Evolutionary conservation across 2,113 vertebrate species (phyloP), one percentile per base, ranked within the genome.

Genomic region (Hymenochirus boettgeri): DNA sequence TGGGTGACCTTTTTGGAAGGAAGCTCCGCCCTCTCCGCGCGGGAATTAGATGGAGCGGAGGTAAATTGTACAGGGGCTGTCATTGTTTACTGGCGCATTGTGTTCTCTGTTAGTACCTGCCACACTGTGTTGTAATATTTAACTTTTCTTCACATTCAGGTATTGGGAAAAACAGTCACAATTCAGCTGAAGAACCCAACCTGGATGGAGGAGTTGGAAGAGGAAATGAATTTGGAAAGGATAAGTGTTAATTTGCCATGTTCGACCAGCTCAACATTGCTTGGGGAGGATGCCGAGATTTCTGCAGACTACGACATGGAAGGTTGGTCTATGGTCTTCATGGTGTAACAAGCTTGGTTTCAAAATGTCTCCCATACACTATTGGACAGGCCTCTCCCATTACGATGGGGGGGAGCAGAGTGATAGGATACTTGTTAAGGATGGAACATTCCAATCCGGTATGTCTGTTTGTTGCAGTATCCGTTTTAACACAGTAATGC

Each of bases 1-100:
- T 98, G 95, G 96, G 92, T 99, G 62, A 99, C 96, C 0, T 98
- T 99, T 86, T 79, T 95, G 74, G 96, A 98, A 76, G 95, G 95
- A 64, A 95, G 92, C 65, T 98, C 95, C 59, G 94, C 96, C 64
- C 85, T 99, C 54, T 92, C 80, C 33, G 95, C 87, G 59, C 85
- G 91, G 52, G 88, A 81, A 57, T 85, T 98, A 54, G 91, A 90
- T 71, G 93, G 88, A 33, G 90, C 88, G 61, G 90, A 93, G 80
- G 96, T 99, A 90, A 92, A 58, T 12, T 70, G 12, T 21, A n/a
- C 17, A 7, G 10, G 13, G 13, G 13, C 18, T 5, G 5, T 45
- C 18, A 45, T 7, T 7, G 4, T 12, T 45, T 5, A 45, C 39
- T 17, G 39, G 13, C 35, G 45, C 10, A 46, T 15, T 51, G 21